phyloP scores from a whole-genome alignment of 2,888 invertebrate genomes.

The Amblyjoppa proteus region DNA sequence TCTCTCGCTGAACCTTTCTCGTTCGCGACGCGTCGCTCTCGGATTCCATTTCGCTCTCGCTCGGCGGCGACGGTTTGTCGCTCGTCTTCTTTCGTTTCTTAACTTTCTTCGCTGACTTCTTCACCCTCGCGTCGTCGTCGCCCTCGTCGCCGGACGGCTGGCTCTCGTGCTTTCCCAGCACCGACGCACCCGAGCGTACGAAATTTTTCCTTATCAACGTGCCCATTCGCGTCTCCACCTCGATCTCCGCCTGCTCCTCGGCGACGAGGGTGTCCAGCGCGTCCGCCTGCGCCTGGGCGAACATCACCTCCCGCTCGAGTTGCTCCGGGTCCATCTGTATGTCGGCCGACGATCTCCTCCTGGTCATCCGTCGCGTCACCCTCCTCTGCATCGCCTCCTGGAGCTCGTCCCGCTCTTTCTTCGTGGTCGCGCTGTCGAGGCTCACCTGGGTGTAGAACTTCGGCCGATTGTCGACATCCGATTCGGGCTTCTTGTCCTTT shows the following conservation, averaged over 20 bases:
- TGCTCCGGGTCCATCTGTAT: slow-evolving; percentile 79
- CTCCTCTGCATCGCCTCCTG: slow-evolving; percentile 76
- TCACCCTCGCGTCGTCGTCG: slow-evolving; percentile 45
- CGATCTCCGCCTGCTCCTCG: slow-evolving; percentile 82
- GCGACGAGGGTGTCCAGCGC: slow-evolving; percentile 82
- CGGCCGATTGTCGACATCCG: slow-evolving; percentile 67
- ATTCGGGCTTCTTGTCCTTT: slow-evolving; percentile 86
- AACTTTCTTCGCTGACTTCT: slow-evolving; percentile 71
- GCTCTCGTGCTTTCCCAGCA: slow-evolving; percentile 61
- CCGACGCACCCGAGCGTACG: slow-evolving; percentile 47
- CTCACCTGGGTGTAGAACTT: slow-evolving; percentile 75
- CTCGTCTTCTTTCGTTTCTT: slow-evolving; percentile 75
- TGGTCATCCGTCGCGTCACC: slow-evolving; percentile 81
- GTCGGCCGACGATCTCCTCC: slow-evolving; percentile 81
- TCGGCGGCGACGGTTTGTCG: slow-evolving; percentile 70
- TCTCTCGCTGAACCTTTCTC: slow-evolving; percentile 1
- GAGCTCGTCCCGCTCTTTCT: slow-evolving; percentile 71
- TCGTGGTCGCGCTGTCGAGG: slow-evolving; percentile 67
- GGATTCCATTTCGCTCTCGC: slow-evolving; percentile 46
- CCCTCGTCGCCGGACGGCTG: slow-evolving; percentile 61
- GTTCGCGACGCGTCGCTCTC: slow-evolving; percentile 35
- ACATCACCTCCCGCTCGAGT: slow-evolving; percentile 78
- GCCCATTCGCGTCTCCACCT: slow-evolving; percentile 78
- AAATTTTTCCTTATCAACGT: slow-evolving; percentile 73
- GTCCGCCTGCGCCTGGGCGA: slow-evolving; percentile 82